A percentile compares a stretch with the other conserved stretches of the same genome.
Evolutionary conservation across 2,888 invertebrate genomes (phyloP).

Genomic region (Sylvicola cinctus): DNA sequence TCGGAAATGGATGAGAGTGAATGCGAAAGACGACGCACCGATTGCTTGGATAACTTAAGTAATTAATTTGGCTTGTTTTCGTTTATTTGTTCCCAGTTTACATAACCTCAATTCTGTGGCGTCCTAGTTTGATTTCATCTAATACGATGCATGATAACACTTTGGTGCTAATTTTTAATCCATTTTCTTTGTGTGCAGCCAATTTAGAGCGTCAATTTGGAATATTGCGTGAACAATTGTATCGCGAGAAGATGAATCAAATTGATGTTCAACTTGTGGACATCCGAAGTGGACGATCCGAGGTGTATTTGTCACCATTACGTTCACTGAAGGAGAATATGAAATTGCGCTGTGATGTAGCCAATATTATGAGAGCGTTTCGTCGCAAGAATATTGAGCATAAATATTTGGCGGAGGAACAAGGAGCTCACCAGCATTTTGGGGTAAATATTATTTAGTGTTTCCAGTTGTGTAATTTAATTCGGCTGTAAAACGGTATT

Average conservation of each 20-base stretch:
- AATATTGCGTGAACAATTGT: constrained; percentile 71
- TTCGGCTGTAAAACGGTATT: no score
- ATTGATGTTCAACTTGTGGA: constrained; percentile 72
- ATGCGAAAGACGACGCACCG: constrained; percentile 62
- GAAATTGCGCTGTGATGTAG: constrained; percentile 72
- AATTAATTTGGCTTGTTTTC: no score
- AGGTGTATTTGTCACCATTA: constrained; percentile 73
- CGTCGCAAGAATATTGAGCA: constrained; percentile 66
- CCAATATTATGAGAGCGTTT: constrained; percentile 60
- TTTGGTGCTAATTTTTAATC: background rate
- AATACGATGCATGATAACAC: no score
- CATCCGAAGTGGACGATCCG: constrained; percentile 64
- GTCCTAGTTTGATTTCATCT: no score
- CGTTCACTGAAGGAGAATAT: constrained; percentile 74
- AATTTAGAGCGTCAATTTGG: constrained; percentile 80
- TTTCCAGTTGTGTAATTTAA: no score
- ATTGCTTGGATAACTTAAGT: constrained; percentile 67
- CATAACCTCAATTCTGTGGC: no score
- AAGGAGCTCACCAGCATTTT: constrained; percentile 74
- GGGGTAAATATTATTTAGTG: constrained; percentile 35
- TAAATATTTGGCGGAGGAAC: constrained; percentile 71
- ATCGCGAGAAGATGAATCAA: constrained; percentile 58
- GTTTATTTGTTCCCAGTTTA: no score
- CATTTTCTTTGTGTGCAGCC: constrained; percentile 23
- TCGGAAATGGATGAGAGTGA: constrained; percentile 86